These are phyloP conservation scores for Abrostola tripartita DNA, from an alignment of 2,888 invertebrate genomes.

Conservation along the genomic window DNA sequence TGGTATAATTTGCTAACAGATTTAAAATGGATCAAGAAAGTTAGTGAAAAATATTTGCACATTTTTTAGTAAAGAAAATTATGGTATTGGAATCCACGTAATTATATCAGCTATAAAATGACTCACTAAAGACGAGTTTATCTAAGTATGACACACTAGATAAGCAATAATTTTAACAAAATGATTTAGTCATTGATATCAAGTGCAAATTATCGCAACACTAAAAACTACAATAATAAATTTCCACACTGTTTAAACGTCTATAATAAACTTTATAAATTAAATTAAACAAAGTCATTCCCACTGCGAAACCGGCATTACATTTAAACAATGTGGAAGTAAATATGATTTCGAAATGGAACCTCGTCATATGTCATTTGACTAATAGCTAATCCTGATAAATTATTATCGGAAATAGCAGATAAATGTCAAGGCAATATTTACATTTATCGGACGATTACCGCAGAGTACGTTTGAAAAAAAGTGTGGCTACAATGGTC, in stretches of 20 bases:
- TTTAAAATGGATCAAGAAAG: too few species aligned
- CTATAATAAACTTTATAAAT: slow-evolving; percentile 28
- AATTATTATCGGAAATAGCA: slow-evolving; percentile 34
- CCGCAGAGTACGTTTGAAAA: slow-evolving; percentile 16
- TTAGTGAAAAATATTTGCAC: too few species aligned
- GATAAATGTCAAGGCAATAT: slow-evolving; percentile 37
- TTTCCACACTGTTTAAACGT: slow-evolving; percentile 66
- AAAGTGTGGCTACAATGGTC: slow-evolving; percentile 9
- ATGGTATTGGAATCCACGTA: too few species aligned
- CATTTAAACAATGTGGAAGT: slow-evolving; percentile 73
- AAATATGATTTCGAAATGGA: slow-evolving; percentile 10
- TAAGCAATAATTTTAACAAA: slow-evolving; percentile 7
- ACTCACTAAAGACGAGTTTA: slow-evolving; percentile 1
- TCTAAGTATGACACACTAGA: slow-evolving; percentile 11
- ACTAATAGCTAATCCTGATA: slow-evolving; percentile 25
- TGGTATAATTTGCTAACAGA: too few species aligned
- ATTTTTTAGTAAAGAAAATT: too few species aligned
- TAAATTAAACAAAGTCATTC: slow-evolving; percentile 51
- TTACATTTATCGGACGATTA: slow-evolving; percentile 10
- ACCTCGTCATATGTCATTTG: slow-evolving; percentile 23
- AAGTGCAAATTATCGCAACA: background rate
- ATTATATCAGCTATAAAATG: background rate
- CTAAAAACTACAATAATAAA: slow-evolving; percentile 6
- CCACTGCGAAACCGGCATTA: slow-evolving; percentile 71
- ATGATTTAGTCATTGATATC: background rate